Evolutionary conservation across 2,888 invertebrate species (phyloP).

Genomic region (Chydorus sphaericus): DNA sequence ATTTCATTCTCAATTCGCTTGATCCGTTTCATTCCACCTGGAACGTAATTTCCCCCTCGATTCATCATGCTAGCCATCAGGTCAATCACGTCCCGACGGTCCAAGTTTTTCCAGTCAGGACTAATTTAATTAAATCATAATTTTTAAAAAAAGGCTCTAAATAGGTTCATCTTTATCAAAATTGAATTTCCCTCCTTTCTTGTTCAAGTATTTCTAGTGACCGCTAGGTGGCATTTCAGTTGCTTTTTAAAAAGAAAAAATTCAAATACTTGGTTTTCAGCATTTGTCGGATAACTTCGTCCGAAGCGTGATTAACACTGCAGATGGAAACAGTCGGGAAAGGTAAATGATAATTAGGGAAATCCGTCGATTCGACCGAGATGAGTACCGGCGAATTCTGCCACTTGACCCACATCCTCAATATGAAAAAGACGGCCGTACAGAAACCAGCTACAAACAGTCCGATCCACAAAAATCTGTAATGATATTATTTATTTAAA

Average conservation of each 20-base stretch:
- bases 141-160: background rate
- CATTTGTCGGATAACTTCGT: background rate
- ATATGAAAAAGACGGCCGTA: constrained; percentile 11
- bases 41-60: background rate
- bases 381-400: constrained; percentile 11
- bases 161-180: too few relatives aligned
- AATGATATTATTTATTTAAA: background rate
- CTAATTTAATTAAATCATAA: too few relatives aligned
- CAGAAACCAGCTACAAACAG: constrained; percentile 7
- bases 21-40: background rate
- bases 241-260: background rate
- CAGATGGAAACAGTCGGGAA: constrained; percentile 16
- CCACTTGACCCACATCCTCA: constrained; percentile 12
- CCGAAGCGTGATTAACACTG: constrained; percentile 13
- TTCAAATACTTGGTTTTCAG: background rate
- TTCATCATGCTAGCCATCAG: constrained; percentile 5
- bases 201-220: background rate
- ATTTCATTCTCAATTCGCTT: background rate
- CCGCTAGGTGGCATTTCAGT: background rate
- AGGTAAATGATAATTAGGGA: constrained; percentile 5
- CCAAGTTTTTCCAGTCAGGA: background rate
- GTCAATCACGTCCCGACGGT: background rate
- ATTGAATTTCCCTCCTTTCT: too few relatives aligned
- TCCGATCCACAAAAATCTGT: constrained; percentile 9
- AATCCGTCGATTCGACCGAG: constrained; percentile 14